Conservation (phyloP, 2,113 vertebrate species). For the Mobula hypostoma region DNA sequence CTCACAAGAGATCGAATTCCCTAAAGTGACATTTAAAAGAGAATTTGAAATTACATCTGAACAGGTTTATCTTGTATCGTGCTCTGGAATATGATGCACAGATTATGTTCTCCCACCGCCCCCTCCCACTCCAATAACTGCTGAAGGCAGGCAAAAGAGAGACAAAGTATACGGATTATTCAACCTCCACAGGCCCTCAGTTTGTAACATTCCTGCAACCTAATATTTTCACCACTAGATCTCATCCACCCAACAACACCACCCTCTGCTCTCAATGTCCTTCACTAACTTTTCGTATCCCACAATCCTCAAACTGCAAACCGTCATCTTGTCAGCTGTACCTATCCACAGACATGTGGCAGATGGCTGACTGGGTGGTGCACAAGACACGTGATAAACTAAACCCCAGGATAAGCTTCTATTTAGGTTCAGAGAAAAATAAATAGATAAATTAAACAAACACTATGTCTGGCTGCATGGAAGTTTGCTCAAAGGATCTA, state of each 20-base stretch:
- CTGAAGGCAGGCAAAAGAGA: not conserved
- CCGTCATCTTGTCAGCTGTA: not conserved
- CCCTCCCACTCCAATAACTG: not conserved
- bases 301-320: not conserved
- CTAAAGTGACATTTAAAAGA: not conserved
- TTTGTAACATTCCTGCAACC: not conserved
- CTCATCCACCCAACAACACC: not conserved
- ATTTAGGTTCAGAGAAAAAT: not conserved
- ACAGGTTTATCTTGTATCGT: not conserved
- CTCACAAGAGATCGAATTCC: not conserved
- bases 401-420: not conserved
- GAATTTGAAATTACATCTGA: not conserved
- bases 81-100: not conserved
- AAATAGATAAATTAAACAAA: not conserved
- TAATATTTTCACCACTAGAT: not conserved
- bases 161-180: not conserved
- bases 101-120: not conserved
- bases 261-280: not conserved
- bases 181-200: not conserved
- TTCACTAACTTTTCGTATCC: not conserved
- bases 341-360: not conserved
- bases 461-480: no score
- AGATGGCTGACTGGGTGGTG: not conserved
- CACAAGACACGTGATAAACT: not conserved
- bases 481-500: no score